These are phyloP conservation scores for Gasterosteus aculeatus DNA, from an alignment of 2,113 vertebrate species.

Conservation along the genomic window DNA sequence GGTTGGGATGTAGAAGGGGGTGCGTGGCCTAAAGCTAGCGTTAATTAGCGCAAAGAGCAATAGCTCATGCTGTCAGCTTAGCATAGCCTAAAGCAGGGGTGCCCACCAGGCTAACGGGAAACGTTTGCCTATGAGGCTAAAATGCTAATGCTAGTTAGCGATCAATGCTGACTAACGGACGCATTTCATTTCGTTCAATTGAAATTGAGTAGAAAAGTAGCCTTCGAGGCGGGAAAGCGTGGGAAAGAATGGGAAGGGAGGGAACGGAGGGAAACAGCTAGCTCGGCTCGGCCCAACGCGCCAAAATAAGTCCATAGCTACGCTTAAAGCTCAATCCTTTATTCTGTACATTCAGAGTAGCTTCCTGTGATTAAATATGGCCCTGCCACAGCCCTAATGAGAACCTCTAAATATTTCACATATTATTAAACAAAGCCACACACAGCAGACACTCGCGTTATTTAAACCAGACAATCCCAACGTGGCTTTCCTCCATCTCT, in stretches of 20 bases:
- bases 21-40: too few relatives aligned
- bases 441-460: background rate
- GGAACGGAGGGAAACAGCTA: background rate
- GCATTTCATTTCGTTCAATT: too few relatives aligned
- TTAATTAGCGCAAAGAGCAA: too few relatives aligned
- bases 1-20: background rate
- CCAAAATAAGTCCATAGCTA: background rate
- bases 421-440: conserved; percentile 1
- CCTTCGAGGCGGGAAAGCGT: too few relatives aligned
- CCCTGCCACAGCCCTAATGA: background rate
- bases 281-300: background rate
- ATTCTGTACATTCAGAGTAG: background rate
- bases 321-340: background rate
- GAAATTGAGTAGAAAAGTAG: too few relatives aligned
- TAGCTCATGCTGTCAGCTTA: background rate
- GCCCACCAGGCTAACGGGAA: too few relatives aligned
- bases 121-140: too few relatives aligned
- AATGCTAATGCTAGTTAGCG: too few relatives aligned
- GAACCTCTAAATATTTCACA: conserved; percentile 21
- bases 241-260: too few relatives aligned
- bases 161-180: too few relatives aligned
- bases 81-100: background rate
- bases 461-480: background rate
- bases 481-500: conserved; percentile 22
- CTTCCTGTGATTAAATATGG: conserved; percentile 15